Percentiles rank a stretch among this genome's conserved stretches.
phyloP scores from a whole-genome alignment of 2,888 invertebrate species.

The Tanytarsus gracilentus region DNA sequence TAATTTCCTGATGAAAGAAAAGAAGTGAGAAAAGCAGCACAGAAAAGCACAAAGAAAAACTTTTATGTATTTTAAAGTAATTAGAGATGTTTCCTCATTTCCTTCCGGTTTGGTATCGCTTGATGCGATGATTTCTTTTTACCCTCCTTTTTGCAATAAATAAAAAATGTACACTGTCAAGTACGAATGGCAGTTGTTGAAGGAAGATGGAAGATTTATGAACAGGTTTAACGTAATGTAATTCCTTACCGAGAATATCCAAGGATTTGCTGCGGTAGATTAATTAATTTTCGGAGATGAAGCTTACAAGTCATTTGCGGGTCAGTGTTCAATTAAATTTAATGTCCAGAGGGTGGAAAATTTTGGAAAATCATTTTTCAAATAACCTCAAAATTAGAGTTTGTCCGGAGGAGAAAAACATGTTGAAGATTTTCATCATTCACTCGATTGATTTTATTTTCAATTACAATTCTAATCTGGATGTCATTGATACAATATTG shows the following conservation, averaged over 20 bases:
- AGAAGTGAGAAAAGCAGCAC: not conserved
- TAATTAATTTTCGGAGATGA: not conserved
- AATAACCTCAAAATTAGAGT: too few species aligned
- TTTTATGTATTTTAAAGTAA: conserved; percentile 22
- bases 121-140: not conserved
- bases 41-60: not conserved
- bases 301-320: too few species aligned
- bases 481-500: not conserved
- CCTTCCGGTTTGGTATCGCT: conserved; percentile 15
- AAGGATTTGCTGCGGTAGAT: not conserved
- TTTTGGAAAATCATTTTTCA: too few species aligned
- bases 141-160: not conserved
- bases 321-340: not conserved
- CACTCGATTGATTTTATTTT: not conserved
- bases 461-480: not conserved
- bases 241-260: not conserved
- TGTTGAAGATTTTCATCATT: not conserved
- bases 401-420: too few species aligned
- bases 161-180: not conserved
- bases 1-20: too few species aligned
- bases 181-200: not conserved
- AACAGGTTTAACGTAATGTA: not conserved
- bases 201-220: not conserved
- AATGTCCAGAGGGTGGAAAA: too few species aligned
- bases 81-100: conserved; percentile 27